A percentile compares a stretch with the other conserved stretches of the same genome.
These are phyloP conservation scores for Asarcornis scutulata DNA, from an alignment of 2,113 vertebrate species.

Conservation along the genomic window DNA sequence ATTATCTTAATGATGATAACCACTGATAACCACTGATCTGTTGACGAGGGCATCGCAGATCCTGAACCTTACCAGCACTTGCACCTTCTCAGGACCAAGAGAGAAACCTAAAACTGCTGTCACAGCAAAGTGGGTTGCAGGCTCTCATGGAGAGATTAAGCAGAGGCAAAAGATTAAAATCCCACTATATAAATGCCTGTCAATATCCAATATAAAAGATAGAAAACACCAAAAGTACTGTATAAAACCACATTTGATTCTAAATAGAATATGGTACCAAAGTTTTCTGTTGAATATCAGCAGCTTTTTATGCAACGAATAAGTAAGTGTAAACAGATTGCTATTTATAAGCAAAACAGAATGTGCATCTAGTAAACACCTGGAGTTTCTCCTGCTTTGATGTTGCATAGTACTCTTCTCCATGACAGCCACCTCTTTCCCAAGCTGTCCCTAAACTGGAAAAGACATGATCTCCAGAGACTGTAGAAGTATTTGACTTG, in stretches of 20 bases:
- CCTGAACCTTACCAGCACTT: neutral
- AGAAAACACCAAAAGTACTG: neutral
- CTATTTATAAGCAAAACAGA: conserved; percentile 17
- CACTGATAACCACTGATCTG: neutral
- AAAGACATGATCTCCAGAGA: neutral
- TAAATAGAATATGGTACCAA: neutral
- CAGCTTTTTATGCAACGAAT: conserved; percentile 17
- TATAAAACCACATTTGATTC: neutral
- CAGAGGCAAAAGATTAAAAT: neutral
- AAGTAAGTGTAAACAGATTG: neutral
- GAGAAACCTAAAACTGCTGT: neutral
- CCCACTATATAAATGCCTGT: neutral
- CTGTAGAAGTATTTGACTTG: neutral
- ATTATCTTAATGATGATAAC: neutral
- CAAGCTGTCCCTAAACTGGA: neutral
- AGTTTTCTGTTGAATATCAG: conserved; percentile 26
- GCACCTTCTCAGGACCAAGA: neutral
- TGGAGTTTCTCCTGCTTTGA: neutral
- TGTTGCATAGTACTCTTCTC: neutral
- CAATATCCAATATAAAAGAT: neutral
- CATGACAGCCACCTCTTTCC: neutral
- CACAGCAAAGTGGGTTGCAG: conserved; percentile 12
- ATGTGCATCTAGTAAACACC: neutral
- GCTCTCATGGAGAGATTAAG: neutral
- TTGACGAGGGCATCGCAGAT: neutral